phyloP scores from a whole-genome alignment of 2,888 invertebrate species.

The Rhagonycha lutea region DNA sequence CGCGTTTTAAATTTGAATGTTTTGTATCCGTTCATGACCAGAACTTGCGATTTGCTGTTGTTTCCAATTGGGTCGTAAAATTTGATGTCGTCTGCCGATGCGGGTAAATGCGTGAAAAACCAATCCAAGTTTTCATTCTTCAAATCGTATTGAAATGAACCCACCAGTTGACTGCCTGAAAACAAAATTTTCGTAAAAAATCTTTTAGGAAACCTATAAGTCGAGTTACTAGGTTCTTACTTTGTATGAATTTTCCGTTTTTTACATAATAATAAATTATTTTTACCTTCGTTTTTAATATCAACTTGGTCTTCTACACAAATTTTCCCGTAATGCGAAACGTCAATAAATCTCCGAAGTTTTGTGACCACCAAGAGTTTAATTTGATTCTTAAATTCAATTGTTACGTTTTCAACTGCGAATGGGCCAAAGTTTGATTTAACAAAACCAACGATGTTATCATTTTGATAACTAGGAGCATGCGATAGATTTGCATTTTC shows the following conservation, averaged over 20 bases:
- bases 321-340: constrained; percentile 41
- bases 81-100: constrained; percentile 34
- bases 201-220: not conserved
- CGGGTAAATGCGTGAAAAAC: constrained; percentile 37
- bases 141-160: constrained; percentile 22
- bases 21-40: constrained; percentile 21
- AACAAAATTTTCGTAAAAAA: not conserved
- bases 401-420: constrained; percentile 8
- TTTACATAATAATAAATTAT: too few relatives aligned
- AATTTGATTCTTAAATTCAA: constrained; percentile 31
- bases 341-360: constrained; percentile 36
- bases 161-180: constrained; percentile 33
- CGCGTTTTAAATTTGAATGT: constrained; percentile 36
- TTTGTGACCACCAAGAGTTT: constrained; percentile 32
- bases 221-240: not conserved
- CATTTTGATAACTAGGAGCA: not conserved
- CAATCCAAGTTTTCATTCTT: constrained; percentile 8
- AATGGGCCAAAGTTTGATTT: constrained; percentile 6
- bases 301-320: constrained; percentile 34
- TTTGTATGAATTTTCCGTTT: too few relatives aligned
- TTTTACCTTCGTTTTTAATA: constrained; percentile 36
- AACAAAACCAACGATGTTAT: not conserved
- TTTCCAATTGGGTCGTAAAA: constrained; percentile 38
- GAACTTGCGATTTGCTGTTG: constrained; percentile 31
- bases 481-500: not conserved